Evolutionary conservation across 1,140 invertebrate species (phyloP).

Genomic region (Drosophila ficusphila): DNA sequence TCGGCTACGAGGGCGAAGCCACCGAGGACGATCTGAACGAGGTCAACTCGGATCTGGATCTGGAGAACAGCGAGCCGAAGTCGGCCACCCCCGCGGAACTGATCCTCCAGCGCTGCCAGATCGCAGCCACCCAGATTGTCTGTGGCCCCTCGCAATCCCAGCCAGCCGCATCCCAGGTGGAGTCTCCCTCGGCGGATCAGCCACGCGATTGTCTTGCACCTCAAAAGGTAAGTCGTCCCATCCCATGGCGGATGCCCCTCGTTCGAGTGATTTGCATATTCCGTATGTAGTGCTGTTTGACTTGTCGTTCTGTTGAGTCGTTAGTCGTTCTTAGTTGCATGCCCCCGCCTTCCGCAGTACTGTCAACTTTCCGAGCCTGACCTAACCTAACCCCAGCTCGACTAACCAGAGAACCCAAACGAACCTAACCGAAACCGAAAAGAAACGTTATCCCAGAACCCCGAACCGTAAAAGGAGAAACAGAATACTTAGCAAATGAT

Average conservation of each 20-base stretch:
- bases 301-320: conserved; percentile 32
- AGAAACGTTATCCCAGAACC: conserved; percentile 7
- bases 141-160: conserved; percentile 1
- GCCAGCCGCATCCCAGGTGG: background rate
- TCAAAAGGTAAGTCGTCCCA: conserved; percentile 68
- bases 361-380: conserved; percentile 60
- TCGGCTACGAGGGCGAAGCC: conserved; percentile 71
- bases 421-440: conserved; percentile 10
- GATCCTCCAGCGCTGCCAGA: conserved; percentile 57
- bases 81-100: conserved; percentile 35
- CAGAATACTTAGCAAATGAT: conserved; percentile 37
- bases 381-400: conserved; percentile 38
- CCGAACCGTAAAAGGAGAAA: conserved; percentile 19
- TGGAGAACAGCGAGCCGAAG: conserved; percentile 42
- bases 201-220: conserved; percentile 79
- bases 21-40: conserved; percentile 82
- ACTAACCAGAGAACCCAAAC: conserved; percentile 21
- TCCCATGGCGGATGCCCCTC: background rate
- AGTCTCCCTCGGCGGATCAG: conserved; percentile 56
- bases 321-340: conserved; percentile 41
- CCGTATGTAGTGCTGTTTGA: conserved; percentile 36
- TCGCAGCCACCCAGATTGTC: conserved; percentile 58
- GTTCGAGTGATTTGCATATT: conserved; percentile 31
- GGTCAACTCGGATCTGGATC: conserved; percentile 73
- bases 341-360: conserved; percentile 51